Evolutionary conservation across 2,797 vertebrate genomes (phyloP), one percentile per base, ranked within the genome.

Genomic region (Salmo trutta): DNA sequence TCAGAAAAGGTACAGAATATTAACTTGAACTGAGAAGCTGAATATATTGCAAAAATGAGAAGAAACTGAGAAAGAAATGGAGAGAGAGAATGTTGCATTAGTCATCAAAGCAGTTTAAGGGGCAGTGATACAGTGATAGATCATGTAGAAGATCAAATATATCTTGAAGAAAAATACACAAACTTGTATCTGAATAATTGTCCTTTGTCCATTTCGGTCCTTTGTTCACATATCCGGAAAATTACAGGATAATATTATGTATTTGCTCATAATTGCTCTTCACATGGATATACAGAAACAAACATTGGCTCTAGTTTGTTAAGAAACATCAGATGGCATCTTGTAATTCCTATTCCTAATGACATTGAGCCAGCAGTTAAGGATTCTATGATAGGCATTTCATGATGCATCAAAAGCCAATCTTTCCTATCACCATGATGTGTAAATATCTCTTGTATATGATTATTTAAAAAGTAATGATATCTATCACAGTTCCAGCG

Each of bases 361-460:
- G 31, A 41, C 27, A 88, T 85, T 88, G 87, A 94, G 94, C 94
- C 95, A 95, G 95, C 95, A 95, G 92, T 94, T 95, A 95, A 95
- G 94, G 94, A 92, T 91, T 93, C 92, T 94, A 91, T 88, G 90
- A 90, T 91, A 73, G 72, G 51, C 68, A 71, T 77, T 87, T 92
- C 85, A 92, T 89, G 84, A 89, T 90, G 83, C 91, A 79, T 88
- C 84, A 89, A 91, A 93, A 92, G 83, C 85, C 92, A 91, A 85
- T 94, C 83, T 93, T 93, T 91, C 83, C 84, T 94, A 92, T 90
- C 88, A 90, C 77, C 91, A 91, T 89, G 91, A 90, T 84, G 91
- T 96, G 95, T 96, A 96, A 95, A 96, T 96, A 96, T 91, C 75
- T 90, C 86, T 85, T 95, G 93, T 96, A 95, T 91, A 96, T 93